Evolutionary conservation across 1,140 invertebrate genomes (phyloP).

Genomic region (Steinernema feltiae): DNA sequence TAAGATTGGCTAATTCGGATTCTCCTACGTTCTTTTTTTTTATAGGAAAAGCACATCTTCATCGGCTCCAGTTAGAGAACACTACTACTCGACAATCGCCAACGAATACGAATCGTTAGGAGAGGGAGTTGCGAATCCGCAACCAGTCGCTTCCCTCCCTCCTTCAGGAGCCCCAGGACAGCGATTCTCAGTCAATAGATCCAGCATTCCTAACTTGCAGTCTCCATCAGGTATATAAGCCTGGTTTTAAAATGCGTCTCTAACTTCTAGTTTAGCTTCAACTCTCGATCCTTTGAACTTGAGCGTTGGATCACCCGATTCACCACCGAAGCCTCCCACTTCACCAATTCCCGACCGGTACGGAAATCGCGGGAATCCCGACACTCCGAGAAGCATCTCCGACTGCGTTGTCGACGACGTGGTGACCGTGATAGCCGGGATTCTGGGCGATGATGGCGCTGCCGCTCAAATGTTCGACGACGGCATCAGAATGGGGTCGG

Average conservation of each 20-base stretch:
- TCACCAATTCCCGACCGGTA: conserved; percentile 22
- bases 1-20: background rate
- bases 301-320: conserved; percentile 7
- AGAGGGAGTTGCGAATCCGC: no score
- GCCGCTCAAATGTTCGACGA: background rate
- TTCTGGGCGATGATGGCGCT: conserved; percentile 14
- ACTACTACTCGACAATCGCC: conserved; percentile 32
- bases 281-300: conserved; percentile 1
- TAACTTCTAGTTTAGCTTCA: background rate
- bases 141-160: background rate
- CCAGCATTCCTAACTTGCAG: background rate
- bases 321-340: conserved; percentile 26
- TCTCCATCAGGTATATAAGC: no score
- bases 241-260: no score
- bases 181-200: conserved; percentile 3
- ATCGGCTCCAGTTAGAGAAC: conserved; percentile 23
- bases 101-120: conserved; percentile 28
- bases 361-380: background rate
- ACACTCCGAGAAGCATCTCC: background rate
- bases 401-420: background rate
- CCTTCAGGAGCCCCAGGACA: background rate
- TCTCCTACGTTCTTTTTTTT: background rate
- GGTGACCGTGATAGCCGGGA: background rate
- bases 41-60: background rate
- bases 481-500: background rate